Base-by-base conservation (phyloP, 30 jellyfish, hydroid and myxozoan genomes). In the Turritopsis dohrnii region DNA sequence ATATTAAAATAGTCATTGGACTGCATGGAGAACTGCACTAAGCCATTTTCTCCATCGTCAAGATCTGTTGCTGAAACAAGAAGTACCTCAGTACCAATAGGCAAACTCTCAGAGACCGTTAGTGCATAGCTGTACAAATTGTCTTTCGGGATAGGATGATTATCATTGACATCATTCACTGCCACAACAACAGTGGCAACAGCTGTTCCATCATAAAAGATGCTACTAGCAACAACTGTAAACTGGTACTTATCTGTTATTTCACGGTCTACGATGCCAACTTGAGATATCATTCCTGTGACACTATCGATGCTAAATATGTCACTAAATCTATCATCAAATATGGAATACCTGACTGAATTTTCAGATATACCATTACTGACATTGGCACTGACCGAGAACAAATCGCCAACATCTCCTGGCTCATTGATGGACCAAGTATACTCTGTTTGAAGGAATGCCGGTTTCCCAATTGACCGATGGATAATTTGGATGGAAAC, bases 231-330 rank as follows among this genome's bases (percentile, higher is more conserved):
- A 69, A 69, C 30, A 8, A 69, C 77, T 69, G 77, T 8, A n/a
- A 69, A 23, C 0, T n/a, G 16, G 19, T 69, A 27, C 22, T 23
- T 19, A 69, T 27, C 17, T 69, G 9, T 16, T 19, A 9, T 69
- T 69, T 69, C 77, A 27, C 19, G 30, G 19, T 69, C 30, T 21
- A 69, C 65, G 21, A 85, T n/a, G 30, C 24, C 60, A 1, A 75
- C 20, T 17, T 66, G 22, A 5, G 91, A 76, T 18, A 92, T 30
- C 8, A 18, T 66, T 1, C 97, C 97, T 1, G 84, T 79, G 1
- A 31, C 29, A 19, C 80, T 74, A 71, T 81, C 87, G 24, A 92
- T 80, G 30, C 73, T 27, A 80, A 92, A 92, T 18, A 65, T 9
- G 28, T 71, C 84, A 18, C 65, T 74, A 72, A 23, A 74, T 23